Conservation (phyloP, 2,888 invertebrate species). For the Willowsia nigromaculata region DNA sequence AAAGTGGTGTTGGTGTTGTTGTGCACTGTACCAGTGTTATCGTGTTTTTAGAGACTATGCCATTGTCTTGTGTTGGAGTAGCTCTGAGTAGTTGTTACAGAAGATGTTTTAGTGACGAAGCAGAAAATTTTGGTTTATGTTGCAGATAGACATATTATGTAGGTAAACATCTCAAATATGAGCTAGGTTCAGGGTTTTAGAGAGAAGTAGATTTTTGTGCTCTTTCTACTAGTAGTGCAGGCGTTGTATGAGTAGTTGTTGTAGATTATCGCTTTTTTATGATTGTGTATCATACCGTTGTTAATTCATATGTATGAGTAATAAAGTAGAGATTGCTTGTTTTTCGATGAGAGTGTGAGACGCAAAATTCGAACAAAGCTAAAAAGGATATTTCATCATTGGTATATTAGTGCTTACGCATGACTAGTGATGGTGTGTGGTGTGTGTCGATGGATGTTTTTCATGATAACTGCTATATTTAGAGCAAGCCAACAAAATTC, state of each 20-base stretch:
- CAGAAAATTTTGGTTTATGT: constrained; percentile 8
- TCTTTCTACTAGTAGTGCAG: neutral
- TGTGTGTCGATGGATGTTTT: neutral
- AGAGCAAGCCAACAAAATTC: neutral
- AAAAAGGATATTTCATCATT: neutral
- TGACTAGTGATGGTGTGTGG: neutral
- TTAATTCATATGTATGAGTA: neutral
- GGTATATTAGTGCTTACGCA: neutral
- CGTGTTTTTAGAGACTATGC: neutral
- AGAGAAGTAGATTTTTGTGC: neutral
- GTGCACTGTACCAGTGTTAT: neutral
- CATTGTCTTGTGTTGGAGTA: constrained; percentile 4
- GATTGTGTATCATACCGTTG: neutral
- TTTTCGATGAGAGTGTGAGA: neutral
- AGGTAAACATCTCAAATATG: neutral
- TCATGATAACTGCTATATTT: neutral
- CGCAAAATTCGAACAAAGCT: neutral
- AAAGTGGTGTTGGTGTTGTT: neutral
- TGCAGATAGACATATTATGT: constrained; percentile 3
- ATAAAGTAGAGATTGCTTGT: neutral
- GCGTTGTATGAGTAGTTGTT: too few relatives aligned
- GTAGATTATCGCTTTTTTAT: neutral
- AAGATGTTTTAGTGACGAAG: neutral
- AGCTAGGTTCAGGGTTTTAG: neutral
- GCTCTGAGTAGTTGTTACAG: too few relatives aligned